Base-by-base conservation (phyloP, 2,888 invertebrate species). In the Ephialtes manifestator region DNA sequence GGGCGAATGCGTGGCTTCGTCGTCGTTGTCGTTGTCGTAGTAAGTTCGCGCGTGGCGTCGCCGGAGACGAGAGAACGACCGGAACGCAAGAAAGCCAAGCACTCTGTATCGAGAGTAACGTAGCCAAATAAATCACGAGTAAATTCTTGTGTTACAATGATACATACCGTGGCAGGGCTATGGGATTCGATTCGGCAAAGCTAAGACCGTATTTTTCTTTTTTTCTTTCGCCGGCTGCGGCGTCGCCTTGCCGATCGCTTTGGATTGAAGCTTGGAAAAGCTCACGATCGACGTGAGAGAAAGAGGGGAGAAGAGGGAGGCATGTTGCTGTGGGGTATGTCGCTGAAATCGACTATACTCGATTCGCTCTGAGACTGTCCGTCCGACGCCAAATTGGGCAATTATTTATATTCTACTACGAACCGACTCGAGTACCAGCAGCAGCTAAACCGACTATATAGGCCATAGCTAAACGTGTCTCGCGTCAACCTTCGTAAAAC, bases 391-490 rank as follows among this genome's bases (percentile, higher is more conserved):
- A 90, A 90, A 91, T 92, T 90, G 90, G 89, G 80, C 83, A 88
- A 91, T 92, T 91, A 91, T 90, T 91, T 91, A 90, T 91, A 89
- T 90, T 88, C 89, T 80, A 70, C 60, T 72, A 39, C 70, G 20
- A 39, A 28, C 46, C 65, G 67, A 51, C n/a, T 75, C 18, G 53
- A 53, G 81, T 51, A 72, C 55, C 43, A 74, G 39, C n/a, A 24
- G 43, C 70, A 46, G 53, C 77, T 78, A 67, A 55, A 65, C 43
- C 63, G 55, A 74, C 53, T 18, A 18, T 79, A 65, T 67, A 60
- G 55, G 63, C 51, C 48, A 48, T 28, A 15, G 46, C 75, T 11
- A 60, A 51, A 76, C 35, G 46, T 71, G 63, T 55, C 63, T 71
- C 31, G 43, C 53, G 28, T 77, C 46, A 74, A 77, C 68, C 76